These are phyloP conservation scores for Melanophora roralis DNA, from an alignment of 2,888 invertebrate genomes.

Conservation along the genomic window DNA sequence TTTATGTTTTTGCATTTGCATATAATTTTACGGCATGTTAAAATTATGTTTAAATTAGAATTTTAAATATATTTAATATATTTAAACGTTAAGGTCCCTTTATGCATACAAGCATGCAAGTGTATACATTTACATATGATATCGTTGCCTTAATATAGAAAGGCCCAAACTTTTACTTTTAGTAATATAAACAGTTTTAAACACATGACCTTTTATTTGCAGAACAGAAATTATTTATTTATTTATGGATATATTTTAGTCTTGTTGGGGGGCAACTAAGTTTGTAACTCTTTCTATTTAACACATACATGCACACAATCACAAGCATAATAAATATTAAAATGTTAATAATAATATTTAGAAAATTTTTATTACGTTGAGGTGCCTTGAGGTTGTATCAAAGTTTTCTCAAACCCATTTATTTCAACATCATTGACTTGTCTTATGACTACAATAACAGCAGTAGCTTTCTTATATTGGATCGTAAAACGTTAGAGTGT, in stretches of 20 bases:
- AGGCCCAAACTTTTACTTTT: not conserved
- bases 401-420: conserved; percentile 27
- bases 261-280: too few species aligned
- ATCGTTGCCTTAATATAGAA: too few species aligned
- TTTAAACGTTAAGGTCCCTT: too few species aligned
- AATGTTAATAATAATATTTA: conserved; percentile 51
- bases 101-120: too few species aligned
- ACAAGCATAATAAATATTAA: conserved; percentile 16
- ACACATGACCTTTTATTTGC: not conserved
- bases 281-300: not conserved
- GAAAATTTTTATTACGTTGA: conserved; percentile 14
- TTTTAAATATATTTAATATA: conserved; percentile 21
- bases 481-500: not conserved
- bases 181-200: not conserved
- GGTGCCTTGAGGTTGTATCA: conserved; percentile 37
- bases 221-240: conserved; percentile 14
- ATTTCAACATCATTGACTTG: not conserved
- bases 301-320: not conserved
- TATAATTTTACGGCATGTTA: conserved; percentile 47
- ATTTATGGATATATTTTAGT: not conserved
- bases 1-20: conserved; percentile 42
- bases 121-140: too few species aligned
- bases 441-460: not conserved
- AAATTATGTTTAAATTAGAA: conserved; percentile 45
- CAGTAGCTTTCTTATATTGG: too few species aligned